A percentile compares a stretch with the other conserved stretches of the same genome.
Evolutionary conservation across 2,888 invertebrate species (phyloP).

Genomic region (Venustoraphidia nigricollis): DNA sequence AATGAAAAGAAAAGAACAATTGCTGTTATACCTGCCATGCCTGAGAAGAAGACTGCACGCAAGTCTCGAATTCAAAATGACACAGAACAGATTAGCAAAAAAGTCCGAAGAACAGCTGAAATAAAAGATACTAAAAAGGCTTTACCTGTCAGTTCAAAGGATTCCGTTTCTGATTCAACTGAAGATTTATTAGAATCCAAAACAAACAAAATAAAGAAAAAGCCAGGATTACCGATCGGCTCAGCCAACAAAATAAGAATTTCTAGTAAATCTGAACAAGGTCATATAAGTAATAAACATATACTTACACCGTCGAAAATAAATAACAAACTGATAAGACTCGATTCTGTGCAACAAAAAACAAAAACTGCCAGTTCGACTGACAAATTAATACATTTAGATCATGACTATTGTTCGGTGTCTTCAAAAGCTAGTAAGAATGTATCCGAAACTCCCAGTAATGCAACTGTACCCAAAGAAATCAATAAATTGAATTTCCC

Average conservation of each 20-base stretch:
- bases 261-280: no score
- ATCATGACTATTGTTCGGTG: slow-evolving; percentile 40
- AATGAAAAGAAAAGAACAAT: slow-evolving; percentile 31
- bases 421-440: slow-evolving; percentile 9
- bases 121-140: neutral
- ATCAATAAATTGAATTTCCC: neutral
- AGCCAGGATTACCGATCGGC: no score
- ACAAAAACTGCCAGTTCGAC: neutral
- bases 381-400: slow-evolving; percentile 27
- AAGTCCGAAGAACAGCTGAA: neutral
- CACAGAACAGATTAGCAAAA: slow-evolving; percentile 11
- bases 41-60: slow-evolving; percentile 18
- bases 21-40: slow-evolving; percentile 32
- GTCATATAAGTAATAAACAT: no score
- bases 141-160: no score
- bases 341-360: no score
- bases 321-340: no score
- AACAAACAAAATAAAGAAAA: no score
- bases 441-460: neutral
- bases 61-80: slow-evolving; percentile 24
- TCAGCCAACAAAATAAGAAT: no score
- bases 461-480: neutral
- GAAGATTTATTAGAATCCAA: no score
- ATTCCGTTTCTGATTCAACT: no score
- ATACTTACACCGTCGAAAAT: no score